These are phyloP conservation scores for Isaurus tuberculatus DNA, from an alignment of 92 coral and sea anemone genomes.

Conservation along the genomic window DNA sequence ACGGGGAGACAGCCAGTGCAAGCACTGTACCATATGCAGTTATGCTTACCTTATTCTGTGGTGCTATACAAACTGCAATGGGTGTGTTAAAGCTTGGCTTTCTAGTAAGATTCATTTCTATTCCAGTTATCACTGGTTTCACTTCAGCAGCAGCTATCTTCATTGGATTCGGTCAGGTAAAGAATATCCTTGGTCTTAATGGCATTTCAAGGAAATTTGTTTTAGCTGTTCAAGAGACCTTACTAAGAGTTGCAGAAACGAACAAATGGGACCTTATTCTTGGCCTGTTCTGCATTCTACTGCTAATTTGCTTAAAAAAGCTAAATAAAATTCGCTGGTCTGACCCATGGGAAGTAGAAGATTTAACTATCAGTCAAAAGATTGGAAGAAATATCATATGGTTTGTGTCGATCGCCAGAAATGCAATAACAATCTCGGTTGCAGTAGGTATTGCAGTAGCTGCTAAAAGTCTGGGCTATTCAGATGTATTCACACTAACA, in stretches of 20 bases:
- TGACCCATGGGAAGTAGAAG: constrained; percentile 63
- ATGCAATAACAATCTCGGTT: constrained; percentile 80
- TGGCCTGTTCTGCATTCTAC: constrained; percentile 68
- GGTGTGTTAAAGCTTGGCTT: constrained; percentile 89
- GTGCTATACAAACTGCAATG: constrained; percentile 74
- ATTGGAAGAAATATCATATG: constrained; percentile 84
- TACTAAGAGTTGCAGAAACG: constrained; percentile 64
- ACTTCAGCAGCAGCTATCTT: constrained; percentile 94
- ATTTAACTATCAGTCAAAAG: constrained; percentile 66
- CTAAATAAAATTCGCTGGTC: constrained; percentile 71
- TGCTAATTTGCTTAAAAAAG: constrained; percentile 60
- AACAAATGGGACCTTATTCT: constrained; percentile 82
- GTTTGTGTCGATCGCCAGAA: constrained; percentile 80
- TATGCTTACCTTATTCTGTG: constrained; percentile 77
- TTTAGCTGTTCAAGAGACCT: constrained; percentile 62
- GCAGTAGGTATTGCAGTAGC: constrained; percentile 75
- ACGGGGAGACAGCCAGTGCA: constrained; percentile 25
- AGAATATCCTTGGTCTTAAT: constrained; percentile 78
- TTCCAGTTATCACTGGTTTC: constrained; percentile 96
- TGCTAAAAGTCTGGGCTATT: constrained; percentile 56
- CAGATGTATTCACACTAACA: constrained; percentile 69
- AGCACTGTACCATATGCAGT: constrained; percentile 64
- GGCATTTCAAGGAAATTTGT: constrained; percentile 71
- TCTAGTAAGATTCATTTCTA: constrained; percentile 84
- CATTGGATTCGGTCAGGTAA: constrained; percentile 85